Base-by-base conservation (phyloP, 2,888 invertebrate species). In the Phengaris arion region DNA sequence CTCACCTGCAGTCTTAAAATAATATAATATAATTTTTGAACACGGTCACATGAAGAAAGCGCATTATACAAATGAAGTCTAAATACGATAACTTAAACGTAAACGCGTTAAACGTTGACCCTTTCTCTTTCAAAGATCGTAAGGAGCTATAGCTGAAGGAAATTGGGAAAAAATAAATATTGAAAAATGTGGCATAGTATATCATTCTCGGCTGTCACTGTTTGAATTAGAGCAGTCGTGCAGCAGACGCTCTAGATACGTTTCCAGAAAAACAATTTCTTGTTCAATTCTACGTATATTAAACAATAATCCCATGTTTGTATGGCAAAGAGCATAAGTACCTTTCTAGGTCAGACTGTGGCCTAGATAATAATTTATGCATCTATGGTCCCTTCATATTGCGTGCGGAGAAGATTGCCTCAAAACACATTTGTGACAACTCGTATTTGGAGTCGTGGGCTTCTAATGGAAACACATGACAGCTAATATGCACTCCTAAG, bases 311-410 rank as follows among this genome's bases (percentile, higher is more conserved):
- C 57, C 15, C 9, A 8, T 57, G 57, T 59, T 22, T 59, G 15
- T 59, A 15, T 48, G 46, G 13, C 48, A 59, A 59, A 57, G 59
- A 35, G 54, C n/a, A 55, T 46, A 57, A 74, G 10, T 9, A 59
- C 15, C 59, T 57, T 57, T 57, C 22, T 59, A 59, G 59, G 59
- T 22, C 59, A 22, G 59, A 59, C 15, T 22, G 59, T 59, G 59
- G 59, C 22, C 59, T 59, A 59, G 10, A 59, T 22, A 59, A 6
- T 8, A 35, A 15, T 7, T n/a, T 51, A 51, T 54, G 13, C 12
- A 70, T 72, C 55, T 59, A 59, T 22, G 59, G 22, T 59, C 59
- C 22, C 10, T 59, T 59, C 9, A 22, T 22, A 22, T 59, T 22
- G 22, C 10, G 22, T 10, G 15, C 9, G 15, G 9, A 10, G 10